phyloP scores from a whole-genome alignment of 1,140 invertebrate species.

The Drosophila prosaltans region DNA sequence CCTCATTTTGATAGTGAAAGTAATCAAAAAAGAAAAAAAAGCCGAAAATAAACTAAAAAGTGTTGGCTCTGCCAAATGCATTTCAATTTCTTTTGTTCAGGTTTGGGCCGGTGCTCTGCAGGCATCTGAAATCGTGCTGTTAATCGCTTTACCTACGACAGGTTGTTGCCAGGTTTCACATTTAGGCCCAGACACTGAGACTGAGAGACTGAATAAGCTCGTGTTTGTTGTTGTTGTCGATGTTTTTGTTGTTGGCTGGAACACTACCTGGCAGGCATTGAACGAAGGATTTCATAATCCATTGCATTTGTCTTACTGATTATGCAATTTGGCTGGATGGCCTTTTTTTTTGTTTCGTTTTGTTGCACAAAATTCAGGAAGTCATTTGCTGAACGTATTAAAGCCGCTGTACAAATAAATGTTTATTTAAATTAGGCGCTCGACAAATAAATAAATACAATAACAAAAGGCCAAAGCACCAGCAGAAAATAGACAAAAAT shows the following conservation, averaged over 20 bases:
- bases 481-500: slow-evolving; percentile 36
- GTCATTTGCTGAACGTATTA: slow-evolving; percentile 75
- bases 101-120: slow-evolving; percentile 44
- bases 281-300: slow-evolving; percentile 79
- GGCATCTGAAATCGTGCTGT: slow-evolving; percentile 70
- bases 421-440: slow-evolving; percentile 76
- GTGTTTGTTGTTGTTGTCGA: slow-evolving; percentile 26
- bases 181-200: slow-evolving; percentile 33
- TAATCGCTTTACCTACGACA: slow-evolving; percentile 80
- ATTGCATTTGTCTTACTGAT: slow-evolving; percentile 73
- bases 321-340: slow-evolving; percentile 63
- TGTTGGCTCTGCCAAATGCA: slow-evolving; percentile 76
- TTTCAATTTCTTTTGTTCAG: slow-evolving; percentile 72
- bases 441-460: slow-evolving; percentile 66
- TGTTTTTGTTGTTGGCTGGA: slow-evolving; percentile 25
- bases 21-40: slow-evolving; percentile 4
- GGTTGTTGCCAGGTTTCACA: slow-evolving; percentile 70
- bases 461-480: slow-evolving; percentile 24
- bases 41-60: slow-evolving; percentile 24
- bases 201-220: slow-evolving; percentile 19
- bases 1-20: slow-evolving; percentile 5
- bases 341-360: slow-evolving; percentile 24
- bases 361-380: slow-evolving; percentile 63
- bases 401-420: slow-evolving; percentile 75
- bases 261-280: slow-evolving; percentile 36